Evolutionary conservation across 2,888 invertebrate species (phyloP).

Genomic region (Heliconius sara): DNA sequence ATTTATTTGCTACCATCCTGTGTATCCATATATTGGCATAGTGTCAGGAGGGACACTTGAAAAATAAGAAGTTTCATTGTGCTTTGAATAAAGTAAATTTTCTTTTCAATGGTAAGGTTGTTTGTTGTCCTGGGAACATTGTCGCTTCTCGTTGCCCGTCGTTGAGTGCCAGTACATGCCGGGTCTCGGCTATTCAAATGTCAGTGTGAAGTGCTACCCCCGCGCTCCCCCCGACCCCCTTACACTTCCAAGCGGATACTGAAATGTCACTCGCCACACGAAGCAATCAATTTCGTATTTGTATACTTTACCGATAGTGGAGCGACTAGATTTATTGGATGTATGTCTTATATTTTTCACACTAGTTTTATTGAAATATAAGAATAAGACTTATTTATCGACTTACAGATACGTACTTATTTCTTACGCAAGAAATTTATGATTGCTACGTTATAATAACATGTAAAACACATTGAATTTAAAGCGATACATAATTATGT

Average conservation of each 20-base stretch:
- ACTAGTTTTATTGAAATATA: conserved; percentile 24
- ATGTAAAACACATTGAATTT: conserved; percentile 5
- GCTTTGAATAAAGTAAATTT: conserved; percentile 77
- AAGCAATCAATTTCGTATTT: conserved; percentile 84
- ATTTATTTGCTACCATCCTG: conserved; percentile 21
- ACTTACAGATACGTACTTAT: background rate
- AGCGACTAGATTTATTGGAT: conserved; percentile 75
- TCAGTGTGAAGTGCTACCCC: conserved; percentile 72
- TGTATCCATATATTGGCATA: conserved; percentile 43
- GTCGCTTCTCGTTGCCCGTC: conserved; percentile 79
- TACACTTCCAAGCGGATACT: conserved; percentile 62
- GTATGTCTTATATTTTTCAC: conserved; percentile 53
- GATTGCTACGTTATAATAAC: background rate
- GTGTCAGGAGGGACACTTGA: conserved; percentile 55
- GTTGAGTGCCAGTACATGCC: conserved; percentile 80
- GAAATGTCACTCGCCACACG: conserved; percentile 82
- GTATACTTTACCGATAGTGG: conserved; percentile 77
- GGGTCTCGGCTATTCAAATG: conserved; percentile 83
- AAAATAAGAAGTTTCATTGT: conserved; percentile 64
- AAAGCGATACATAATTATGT: conserved; percentile 32
- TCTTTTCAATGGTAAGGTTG: conserved; percentile 79
- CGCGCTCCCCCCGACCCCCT: conserved; percentile 52
- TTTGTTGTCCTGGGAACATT: conserved; percentile 78
- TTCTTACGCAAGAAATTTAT: background rate
- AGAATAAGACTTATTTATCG: conserved; percentile 12